Evolutionary conservation across 2,113 vertebrate species (phyloP).

Genomic region (Grantiella picta): DNA sequence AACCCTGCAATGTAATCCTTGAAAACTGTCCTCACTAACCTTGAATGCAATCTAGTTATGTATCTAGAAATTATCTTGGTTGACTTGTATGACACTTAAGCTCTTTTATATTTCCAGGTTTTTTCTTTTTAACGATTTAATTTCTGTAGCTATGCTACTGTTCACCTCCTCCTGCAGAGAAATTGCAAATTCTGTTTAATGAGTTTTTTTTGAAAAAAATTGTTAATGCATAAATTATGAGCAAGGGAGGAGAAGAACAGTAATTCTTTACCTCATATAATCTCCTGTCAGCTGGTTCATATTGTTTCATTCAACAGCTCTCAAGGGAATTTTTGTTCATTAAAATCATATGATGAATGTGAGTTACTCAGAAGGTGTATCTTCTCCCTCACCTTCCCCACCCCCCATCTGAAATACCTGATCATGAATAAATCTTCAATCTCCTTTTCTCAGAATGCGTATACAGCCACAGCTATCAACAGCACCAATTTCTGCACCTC

Average conservation of each 20-base stretch:
- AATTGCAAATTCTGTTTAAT: not conserved
- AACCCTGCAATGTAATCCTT: not conserved
- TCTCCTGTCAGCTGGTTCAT: not conserved
- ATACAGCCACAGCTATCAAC: conserved; percentile 98
- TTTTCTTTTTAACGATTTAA: not conserved
- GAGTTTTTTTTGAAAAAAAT: conserved; percentile 8
- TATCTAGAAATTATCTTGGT: not conserved
- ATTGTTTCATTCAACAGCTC: not conserved
- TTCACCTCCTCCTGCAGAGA: not conserved
- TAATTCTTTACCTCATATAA: not conserved
- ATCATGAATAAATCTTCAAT: not conserved
- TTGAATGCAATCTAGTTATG: not conserved
- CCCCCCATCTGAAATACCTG: not conserved
- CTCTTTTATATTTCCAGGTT: not conserved
- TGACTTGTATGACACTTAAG: not conserved
- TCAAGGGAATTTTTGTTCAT: not conserved
- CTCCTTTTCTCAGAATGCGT: conserved; percentile 85
- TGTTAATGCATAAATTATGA: not conserved
- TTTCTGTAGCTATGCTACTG: not conserved
- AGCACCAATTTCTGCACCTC: conserved; percentile 98
- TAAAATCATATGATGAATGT: not conserved
- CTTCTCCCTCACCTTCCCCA: not conserved
- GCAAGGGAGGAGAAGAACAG: not conserved
- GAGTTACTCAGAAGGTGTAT: not conserved
- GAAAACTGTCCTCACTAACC: not conserved